phyloP scores from a whole-genome alignment of 2,113 vertebrate genomes.

The Gymnarchus niloticus region DNA sequence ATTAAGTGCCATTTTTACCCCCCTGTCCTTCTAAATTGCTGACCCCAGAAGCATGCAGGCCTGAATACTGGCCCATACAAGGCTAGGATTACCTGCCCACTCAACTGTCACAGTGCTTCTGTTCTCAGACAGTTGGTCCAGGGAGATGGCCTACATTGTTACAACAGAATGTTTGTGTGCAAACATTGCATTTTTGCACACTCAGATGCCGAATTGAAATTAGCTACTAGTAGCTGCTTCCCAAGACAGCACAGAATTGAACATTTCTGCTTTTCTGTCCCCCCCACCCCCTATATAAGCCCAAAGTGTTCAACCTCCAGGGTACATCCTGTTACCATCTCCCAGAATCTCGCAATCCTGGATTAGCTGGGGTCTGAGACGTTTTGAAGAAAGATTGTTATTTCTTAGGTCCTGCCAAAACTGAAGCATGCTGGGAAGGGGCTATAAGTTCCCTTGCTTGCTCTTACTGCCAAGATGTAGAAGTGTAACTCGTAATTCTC shows the following conservation, averaged over 20 bases:
- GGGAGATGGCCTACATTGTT: background rate
- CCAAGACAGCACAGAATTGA: background rate
- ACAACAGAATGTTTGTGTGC: background rate
- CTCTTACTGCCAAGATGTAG: constrained; percentile 6
- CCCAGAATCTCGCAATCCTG: background rate
- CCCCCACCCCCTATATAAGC: background rate
- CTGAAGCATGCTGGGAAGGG: constrained; percentile 18
- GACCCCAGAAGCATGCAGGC: background rate
- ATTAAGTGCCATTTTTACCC: background rate
- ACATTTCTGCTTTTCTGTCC: background rate
- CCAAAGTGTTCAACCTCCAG: background rate
- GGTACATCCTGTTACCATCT: background rate
- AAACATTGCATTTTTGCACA: background rate
- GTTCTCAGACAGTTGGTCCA: background rate
- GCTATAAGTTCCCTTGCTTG: background rate
- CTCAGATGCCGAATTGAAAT: background rate
- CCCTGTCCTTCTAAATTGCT: background rate
- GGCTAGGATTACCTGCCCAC: background rate
- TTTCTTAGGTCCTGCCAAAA: background rate
- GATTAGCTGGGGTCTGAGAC: background rate
- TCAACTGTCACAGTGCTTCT: background rate
- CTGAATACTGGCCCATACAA: background rate
- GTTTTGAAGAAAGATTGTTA: background rate
- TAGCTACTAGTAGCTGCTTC: background rate
- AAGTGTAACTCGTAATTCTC: constrained; percentile 16